These are phyloP conservation scores for Hippasteria phrygiana DNA, from an alignment of 53 echinoderm and acorn worm genomes.

Conservation along the genomic window DNA sequence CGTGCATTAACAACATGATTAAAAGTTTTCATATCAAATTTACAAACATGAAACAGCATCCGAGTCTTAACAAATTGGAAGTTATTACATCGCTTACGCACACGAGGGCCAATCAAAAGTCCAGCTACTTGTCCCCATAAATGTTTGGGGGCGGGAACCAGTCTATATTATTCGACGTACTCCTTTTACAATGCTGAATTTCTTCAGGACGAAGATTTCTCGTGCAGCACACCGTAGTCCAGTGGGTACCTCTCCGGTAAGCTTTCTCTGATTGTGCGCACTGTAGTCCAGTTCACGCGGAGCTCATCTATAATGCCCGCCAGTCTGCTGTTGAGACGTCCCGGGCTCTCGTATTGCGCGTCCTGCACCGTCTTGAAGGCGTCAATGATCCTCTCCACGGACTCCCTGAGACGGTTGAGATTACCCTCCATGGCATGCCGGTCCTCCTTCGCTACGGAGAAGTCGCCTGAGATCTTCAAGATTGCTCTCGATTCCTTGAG, in stretches of 20 bases:
- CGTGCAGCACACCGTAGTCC: conserved; percentile 1
- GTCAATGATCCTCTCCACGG: conserved; percentile 39
- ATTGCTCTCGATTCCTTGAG: conserved; percentile 42
- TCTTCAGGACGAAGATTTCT: conserved; percentile 35
- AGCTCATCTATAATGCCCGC: conserved; percentile 25
- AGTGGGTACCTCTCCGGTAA: conserved; percentile 43
- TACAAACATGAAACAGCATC: too few relatives aligned
- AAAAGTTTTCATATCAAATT: too few relatives aligned
- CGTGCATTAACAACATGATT: too few relatives aligned
- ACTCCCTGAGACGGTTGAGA: conserved; percentile 48
- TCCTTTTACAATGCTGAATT: too few relatives aligned
- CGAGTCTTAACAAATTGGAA: too few relatives aligned
- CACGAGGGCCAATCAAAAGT: too few relatives aligned
- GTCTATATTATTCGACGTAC: too few relatives aligned
- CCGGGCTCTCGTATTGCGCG: neutral
- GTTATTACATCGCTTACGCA: too few relatives aligned
- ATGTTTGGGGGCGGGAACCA: too few relatives aligned
- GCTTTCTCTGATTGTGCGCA: neutral
- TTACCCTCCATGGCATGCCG: conserved; percentile 47
- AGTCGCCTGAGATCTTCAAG: conserved; percentile 12
- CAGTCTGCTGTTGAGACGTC: conserved; percentile 15
- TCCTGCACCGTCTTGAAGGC: neutral
- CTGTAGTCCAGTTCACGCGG: conserved; percentile 18
- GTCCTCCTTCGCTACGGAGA: conserved; percentile 41
- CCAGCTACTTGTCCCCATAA: too few relatives aligned